Conservation (phyloP, 2,888 invertebrate genomes). For the Halocaridina rubra region DNA sequence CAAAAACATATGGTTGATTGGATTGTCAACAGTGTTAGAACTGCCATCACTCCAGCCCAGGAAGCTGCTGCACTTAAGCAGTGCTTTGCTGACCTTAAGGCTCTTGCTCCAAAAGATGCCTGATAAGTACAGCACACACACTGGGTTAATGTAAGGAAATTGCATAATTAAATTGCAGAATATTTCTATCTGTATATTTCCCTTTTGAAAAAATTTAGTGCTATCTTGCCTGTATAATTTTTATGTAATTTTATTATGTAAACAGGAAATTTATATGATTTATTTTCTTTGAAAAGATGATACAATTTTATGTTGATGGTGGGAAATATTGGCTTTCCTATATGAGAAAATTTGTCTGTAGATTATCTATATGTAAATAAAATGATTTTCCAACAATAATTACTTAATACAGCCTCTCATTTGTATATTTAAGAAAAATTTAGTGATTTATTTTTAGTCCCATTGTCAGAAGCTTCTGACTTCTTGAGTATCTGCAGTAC, state of each 20-base stretch:
- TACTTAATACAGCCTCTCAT: too few relatives aligned
- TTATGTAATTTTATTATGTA: too few relatives aligned
- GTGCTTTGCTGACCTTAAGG: constrained; percentile 87
- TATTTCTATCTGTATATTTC: not conserved
- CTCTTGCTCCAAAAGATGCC: constrained; percentile 72
- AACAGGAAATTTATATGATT: too few relatives aligned
- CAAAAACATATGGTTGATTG: constrained; percentile 96
- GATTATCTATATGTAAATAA: not conserved
- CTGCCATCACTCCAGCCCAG: constrained; percentile 92
- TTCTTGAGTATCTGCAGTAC: too few relatives aligned
- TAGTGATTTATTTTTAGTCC: too few relatives aligned
- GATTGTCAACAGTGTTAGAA: constrained; percentile 85
- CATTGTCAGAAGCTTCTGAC: too few relatives aligned
- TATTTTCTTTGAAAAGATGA: too few relatives aligned
- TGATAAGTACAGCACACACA: too few relatives aligned
- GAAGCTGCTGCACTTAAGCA: constrained; percentile 90
- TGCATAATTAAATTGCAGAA: not conserved
- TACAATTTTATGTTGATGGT: not conserved
- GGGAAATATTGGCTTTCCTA: not conserved
- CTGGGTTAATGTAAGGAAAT: not conserved
- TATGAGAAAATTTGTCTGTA: not conserved
- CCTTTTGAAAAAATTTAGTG: not conserved
- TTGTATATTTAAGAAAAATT: too few relatives aligned
- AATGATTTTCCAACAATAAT: not conserved
- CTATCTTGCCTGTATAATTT: too few relatives aligned